phyloP scores from a whole-genome alignment of 2,888 invertebrate genomes.

The Ligdia adustata region DNA sequence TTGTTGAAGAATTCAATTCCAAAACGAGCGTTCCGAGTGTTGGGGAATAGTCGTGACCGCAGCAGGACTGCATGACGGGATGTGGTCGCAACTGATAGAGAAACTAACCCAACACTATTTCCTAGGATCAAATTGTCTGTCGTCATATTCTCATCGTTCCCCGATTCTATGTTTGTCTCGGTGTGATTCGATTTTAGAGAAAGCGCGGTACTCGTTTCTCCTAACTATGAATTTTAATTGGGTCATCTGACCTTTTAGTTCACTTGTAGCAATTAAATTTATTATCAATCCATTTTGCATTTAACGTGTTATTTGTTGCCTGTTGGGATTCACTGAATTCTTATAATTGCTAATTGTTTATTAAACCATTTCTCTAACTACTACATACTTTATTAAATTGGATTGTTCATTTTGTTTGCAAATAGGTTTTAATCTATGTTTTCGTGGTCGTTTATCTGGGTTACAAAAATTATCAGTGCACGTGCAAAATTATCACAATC shows the following conservation, averaged over 20 bases:
- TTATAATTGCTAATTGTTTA: constrained; percentile 14
- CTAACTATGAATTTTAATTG: constrained; percentile 29
- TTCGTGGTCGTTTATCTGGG: neutral
- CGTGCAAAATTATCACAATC: constrained; percentile 8
- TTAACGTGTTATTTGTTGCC: constrained; percentile 21
- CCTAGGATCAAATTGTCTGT: constrained; percentile 39
- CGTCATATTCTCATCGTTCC: constrained; percentile 26
- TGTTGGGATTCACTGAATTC: constrained; percentile 10
- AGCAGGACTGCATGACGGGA: constrained; percentile 45
- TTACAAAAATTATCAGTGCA: constrained; percentile 16
- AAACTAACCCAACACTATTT: constrained; percentile 39
- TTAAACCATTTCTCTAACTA: no score
- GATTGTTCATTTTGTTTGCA: no score
- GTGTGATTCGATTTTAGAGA: constrained; percentile 26
- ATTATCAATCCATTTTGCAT: constrained; percentile 19
- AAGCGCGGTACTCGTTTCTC: constrained; percentile 6
- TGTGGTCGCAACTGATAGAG: constrained; percentile 50
- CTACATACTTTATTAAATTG: no score
- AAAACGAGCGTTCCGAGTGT: constrained; percentile 35
- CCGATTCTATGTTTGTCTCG: constrained; percentile 17
- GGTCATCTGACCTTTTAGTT: constrained; percentile 24
- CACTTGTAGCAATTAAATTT: constrained; percentile 21
- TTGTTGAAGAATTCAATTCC: constrained; percentile 29
- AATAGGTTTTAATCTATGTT: constrained; percentile 2
- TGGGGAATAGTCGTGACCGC: constrained; percentile 42